Evolutionary conservation across 2,113 vertebrate genomes (phyloP).

Genomic region (Scopus umbretta): DNA sequence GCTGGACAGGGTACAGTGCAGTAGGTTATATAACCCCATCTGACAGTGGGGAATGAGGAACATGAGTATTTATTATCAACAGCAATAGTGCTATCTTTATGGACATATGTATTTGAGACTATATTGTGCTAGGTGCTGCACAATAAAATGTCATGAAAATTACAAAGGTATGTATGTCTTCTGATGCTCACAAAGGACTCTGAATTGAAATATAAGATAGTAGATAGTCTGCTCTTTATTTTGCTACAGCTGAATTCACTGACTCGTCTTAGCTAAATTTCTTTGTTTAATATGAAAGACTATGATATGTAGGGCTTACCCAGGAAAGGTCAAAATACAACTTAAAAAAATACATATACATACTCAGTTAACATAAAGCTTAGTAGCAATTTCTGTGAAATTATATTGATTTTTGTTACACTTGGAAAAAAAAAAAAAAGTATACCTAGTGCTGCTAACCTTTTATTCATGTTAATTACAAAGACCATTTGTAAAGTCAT

Average conservation of each 20-base stretch:
- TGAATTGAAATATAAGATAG: neutral
- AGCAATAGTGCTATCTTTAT: neutral
- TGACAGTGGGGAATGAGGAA: neutral
- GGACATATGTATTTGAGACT: neutral
- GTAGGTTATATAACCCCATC: neutral
- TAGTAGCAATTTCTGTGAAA: neutral
- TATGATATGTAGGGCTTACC: neutral
- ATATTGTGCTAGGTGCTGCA: neutral
- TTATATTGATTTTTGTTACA: neutral
- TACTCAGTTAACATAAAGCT: neutral
- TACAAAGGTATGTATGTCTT: neutral
- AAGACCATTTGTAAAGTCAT: neutral
- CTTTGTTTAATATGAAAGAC: neutral
- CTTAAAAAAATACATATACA: neutral
- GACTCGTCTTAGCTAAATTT: neutral
- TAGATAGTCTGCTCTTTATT: neutral
- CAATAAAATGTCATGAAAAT: neutral
- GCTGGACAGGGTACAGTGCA: neutral
- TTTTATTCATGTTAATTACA: neutral
- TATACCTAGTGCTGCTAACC: neutral
- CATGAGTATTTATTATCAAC: neutral
- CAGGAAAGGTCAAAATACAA: neutral
- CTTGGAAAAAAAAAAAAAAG: neutral
- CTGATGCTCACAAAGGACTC: neutral
- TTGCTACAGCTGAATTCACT: neutral